Base-by-base conservation (phyloP, 2,797 vertebrate genomes). In the Todus mexicanus region DNA sequence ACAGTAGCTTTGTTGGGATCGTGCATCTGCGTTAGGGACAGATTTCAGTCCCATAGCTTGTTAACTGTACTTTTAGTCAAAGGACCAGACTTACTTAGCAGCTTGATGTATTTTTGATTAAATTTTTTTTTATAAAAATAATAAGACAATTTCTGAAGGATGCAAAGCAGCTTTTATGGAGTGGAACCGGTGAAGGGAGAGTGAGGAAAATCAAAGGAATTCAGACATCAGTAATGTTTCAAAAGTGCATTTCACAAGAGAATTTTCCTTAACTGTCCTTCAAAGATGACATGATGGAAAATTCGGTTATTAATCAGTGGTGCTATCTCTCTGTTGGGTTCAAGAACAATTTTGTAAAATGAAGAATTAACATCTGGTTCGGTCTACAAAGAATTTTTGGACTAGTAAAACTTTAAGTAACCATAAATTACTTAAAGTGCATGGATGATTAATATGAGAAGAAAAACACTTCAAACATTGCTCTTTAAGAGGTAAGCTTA, bases 401-500 rank as follows among this genome's bases (percentile, higher is more conserved):
- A 79, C 70, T 70, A 84, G n/a, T 91, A 71, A 50, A 89, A 86
- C 66, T 91, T 40, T 77, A 77, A 63, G 45, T 73, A 88, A 89
- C 74, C 48, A 38, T 89, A 74, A 89, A 85, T 89, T 89, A 60
- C 40, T 75, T 90, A 29, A 76, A 91, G 60, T 76, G 9, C 0
- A 0, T 33, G 29, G 31, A 70, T 64, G 64, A 78, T 91, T 91
- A 80, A 56, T 87, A 45, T 1, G 26, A 76, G 53, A 54, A 76
- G n/a, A 74, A 74, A 90, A 95, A 76, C 38, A 89, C 48, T 96
- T 89, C 45, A 75, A 77, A 78, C 50, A 43, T 96, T 96, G 87
- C 92, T 97, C 66, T 93, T 74, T 79, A 93, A 87, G 89, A 96
- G 94, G 89, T 97, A 64, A 97, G 66, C 61, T 96, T 96, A 95